Percentiles rank a stretch among this genome's conserved stretches.
Evolutionary conservation across 2,888 invertebrate genomes (phyloP).

Genomic region (Onchidella celtica): DNA sequence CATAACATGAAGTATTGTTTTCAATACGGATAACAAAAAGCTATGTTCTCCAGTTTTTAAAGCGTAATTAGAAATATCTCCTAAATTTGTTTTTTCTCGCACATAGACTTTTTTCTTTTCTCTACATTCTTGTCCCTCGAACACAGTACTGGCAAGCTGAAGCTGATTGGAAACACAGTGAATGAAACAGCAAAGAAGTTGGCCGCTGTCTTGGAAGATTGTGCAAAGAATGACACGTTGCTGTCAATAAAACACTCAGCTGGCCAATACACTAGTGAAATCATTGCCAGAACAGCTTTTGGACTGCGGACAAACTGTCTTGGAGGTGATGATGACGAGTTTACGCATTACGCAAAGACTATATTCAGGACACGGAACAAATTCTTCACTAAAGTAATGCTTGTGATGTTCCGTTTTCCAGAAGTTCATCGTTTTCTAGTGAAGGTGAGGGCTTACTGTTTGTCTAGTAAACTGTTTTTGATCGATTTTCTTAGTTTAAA

Average conservation of each 20-base stretch:
- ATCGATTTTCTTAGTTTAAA: too few relatives aligned
- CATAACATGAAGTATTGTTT: too few relatives aligned
- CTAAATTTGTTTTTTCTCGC: background rate
- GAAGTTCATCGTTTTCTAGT: conserved; percentile 20
- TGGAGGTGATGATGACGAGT: conserved; percentile 40
- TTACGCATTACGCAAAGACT: conserved; percentile 19
- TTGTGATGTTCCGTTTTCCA: conserved; percentile 15
- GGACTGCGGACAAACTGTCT: conserved; percentile 35
- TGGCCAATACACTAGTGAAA: conserved; percentile 41
- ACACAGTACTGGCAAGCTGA: conserved; percentile 35
- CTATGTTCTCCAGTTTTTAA: too few relatives aligned
- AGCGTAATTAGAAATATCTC: too few relatives aligned
- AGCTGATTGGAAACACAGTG: background rate
- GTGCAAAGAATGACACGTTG: background rate
- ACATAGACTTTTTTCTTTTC: background rate
- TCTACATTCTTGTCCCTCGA: too few relatives aligned
- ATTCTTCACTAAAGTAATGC: background rate
- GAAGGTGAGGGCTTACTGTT: conserved; percentile 23
- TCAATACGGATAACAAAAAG: too few relatives aligned
- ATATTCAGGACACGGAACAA: conserved; percentile 16
- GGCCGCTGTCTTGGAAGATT: conserved; percentile 6
- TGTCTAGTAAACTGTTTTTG: background rate
- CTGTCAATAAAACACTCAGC: conserved; percentile 13
- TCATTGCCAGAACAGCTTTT: conserved; percentile 43
- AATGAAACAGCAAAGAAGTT: conserved; percentile 21